phyloP scores from a whole-genome alignment of 2,888 invertebrate genomes.

The Geotrupes spiniger region DNA sequence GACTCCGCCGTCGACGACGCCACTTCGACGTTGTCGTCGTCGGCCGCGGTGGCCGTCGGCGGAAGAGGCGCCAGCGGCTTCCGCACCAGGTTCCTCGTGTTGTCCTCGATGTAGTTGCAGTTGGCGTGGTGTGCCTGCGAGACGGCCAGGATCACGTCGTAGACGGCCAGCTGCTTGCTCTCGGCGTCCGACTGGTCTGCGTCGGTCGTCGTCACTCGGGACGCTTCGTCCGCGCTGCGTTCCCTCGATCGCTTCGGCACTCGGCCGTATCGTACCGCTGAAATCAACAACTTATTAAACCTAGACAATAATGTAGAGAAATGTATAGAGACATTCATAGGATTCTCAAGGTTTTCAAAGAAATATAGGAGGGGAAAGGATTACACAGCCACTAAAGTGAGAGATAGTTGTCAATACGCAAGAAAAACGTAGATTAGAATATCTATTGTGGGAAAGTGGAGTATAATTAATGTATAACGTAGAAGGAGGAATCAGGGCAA shows the following conservation, averaged over 20 bases:
- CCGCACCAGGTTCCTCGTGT: slow-evolving; percentile 65
- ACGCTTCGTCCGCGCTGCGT: slow-evolving; percentile 58
- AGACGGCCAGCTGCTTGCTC: slow-evolving; percentile 63
- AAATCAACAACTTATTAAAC: too few species aligned
- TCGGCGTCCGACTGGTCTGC: slow-evolving; percentile 49
- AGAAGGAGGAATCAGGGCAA: too few species aligned
- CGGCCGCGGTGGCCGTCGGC: slow-evolving; percentile 29
- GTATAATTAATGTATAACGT: too few species aligned
- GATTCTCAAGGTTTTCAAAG: too few species aligned
- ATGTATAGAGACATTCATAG: too few species aligned
- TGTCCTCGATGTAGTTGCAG: slow-evolving; percentile 86
- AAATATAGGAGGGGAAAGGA: too few species aligned
- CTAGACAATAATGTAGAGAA: too few species aligned
- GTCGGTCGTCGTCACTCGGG: slow-evolving; percentile 50
- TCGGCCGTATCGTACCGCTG: slow-evolving; percentile 94
- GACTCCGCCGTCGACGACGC: slow-evolving; percentile 62
- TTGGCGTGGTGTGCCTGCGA: slow-evolving; percentile 83
- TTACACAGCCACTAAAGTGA: too few species aligned
- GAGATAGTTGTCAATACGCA: too few species aligned
- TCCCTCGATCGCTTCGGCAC: slow-evolving; percentile 92
- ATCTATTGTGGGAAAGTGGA: too few species aligned
- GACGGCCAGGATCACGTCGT: slow-evolving; percentile 76
- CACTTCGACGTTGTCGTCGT: slow-evolving; percentile 41
- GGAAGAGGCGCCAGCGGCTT: slow-evolving; percentile 67
- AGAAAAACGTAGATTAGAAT: too few species aligned